A percentile compares a stretch with the other conserved stretches of the same genome.
These are phyloP conservation scores for Haliclona indistincta DNA, from an alignment of 37 sponge, comb jelly and placozoan species.

Conservation along the genomic window DNA sequence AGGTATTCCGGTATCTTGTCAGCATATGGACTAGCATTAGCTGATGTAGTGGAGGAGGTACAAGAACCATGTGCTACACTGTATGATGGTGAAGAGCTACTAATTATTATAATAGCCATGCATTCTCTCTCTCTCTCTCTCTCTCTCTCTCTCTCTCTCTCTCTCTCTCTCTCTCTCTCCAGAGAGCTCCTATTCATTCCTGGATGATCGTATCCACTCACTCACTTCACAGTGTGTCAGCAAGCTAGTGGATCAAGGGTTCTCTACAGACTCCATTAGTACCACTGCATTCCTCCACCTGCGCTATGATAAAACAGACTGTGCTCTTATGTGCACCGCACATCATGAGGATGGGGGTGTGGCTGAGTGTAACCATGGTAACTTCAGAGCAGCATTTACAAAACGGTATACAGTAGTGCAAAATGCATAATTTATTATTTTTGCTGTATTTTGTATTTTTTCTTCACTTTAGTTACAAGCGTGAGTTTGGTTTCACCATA, in stretches of 20 bases:
- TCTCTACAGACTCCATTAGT: conserved; percentile 50
- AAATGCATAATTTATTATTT: neutral
- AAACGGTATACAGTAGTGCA: conserved; percentile 15
- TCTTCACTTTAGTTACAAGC: conserved; percentile 70
- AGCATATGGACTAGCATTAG: conserved; percentile 98
- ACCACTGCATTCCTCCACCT: conserved; percentile 83
- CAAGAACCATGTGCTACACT: conserved; percentile 87
- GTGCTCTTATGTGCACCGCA: conserved; percentile 92
- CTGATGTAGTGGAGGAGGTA: conserved; percentile 95
- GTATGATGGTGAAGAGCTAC: conserved; percentile 50
- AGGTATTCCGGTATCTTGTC: conserved; percentile 93
- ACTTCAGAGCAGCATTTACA: conserved; percentile 68
- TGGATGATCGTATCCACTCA: conserved; percentile 70
- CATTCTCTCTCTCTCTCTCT: neutral
- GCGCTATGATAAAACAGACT: conserved; percentile 95
- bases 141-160: conserved; percentile 29
- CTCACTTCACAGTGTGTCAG: conserved; percentile 54
- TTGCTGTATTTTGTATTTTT: neutral
- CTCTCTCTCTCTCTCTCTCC: neutral
- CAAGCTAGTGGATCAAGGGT: conserved; percentile 77
- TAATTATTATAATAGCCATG: neutral
- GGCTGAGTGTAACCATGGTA: conserved; percentile 62
- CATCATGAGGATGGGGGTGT: neutral
- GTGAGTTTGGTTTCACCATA: conserved; percentile 96
- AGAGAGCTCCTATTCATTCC: conserved; percentile 48